phyloP scores from a whole-genome alignment of 2,797 vertebrate genomes.

The Scleropages formosus region DNA sequence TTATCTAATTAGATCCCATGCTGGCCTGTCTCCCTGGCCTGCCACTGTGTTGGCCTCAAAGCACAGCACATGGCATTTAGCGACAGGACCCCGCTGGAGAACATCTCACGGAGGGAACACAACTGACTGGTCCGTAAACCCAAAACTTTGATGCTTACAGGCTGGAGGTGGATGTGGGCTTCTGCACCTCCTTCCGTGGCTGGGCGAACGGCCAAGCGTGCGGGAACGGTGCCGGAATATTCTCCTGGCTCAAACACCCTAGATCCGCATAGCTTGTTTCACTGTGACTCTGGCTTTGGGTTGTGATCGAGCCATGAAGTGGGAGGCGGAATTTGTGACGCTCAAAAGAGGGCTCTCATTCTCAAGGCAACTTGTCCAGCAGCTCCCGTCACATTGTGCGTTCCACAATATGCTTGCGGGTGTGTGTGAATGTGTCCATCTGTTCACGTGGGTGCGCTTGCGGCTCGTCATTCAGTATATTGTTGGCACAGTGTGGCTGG shows the following conservation, averaged over 20 bases:
- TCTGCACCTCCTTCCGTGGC: not conserved
- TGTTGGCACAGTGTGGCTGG: too few species aligned
- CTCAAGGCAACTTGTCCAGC: too few species aligned
- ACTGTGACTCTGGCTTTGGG: too few species aligned
- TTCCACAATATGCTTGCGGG: too few species aligned
- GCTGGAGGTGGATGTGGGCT: not conserved
- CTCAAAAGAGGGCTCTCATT: too few species aligned
- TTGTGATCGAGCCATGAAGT: too few species aligned
- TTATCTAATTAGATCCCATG: conserved; percentile 76
- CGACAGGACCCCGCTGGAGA: not conserved
- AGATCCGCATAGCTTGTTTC: not conserved
- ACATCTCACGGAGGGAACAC: not conserved
- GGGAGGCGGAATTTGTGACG: too few species aligned
- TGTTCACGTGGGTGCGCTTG: too few species aligned
- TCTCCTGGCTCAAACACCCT: not conserved
- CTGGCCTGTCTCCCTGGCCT: conserved; percentile 60
- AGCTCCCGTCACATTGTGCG: too few species aligned
- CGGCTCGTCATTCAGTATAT: too few species aligned
- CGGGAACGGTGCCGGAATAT: not conserved
- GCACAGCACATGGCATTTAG: not conserved
- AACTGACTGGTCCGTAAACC: not conserved
- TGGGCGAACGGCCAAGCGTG: not conserved
- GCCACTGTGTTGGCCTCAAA: conserved; percentile 62
- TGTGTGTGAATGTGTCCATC: too few species aligned
- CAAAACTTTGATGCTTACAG: not conserved